Conservation (phyloP, 2,888 invertebrate species). For the Nysson spinosus region DNA sequence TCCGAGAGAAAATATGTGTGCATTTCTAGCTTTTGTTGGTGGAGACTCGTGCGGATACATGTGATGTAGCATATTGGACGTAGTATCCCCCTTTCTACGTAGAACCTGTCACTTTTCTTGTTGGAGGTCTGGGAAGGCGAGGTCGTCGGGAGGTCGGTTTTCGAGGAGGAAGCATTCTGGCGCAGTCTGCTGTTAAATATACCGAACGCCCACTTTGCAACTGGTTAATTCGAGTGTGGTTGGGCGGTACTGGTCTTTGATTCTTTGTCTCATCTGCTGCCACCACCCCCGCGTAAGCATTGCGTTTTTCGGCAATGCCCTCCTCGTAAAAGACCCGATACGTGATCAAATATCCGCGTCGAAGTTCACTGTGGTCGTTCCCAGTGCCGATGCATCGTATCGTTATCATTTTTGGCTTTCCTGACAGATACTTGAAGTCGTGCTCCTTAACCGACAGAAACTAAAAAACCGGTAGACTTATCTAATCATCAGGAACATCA, state of each 20-base stretch:
- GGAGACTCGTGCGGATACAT: too few species aligned
- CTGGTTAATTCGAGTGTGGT: constrained; percentile 42
- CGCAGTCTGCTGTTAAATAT: constrained; percentile 53
- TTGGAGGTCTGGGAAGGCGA: constrained; percentile 40
- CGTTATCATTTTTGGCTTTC: too few species aligned
- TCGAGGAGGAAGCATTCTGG: constrained; percentile 57
- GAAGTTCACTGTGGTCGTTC: too few species aligned
- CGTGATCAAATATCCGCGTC: constrained; percentile 14
- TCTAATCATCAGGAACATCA: too few species aligned
- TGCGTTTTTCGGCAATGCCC: constrained; percentile 21
- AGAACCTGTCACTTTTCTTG: background rate
- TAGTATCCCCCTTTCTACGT: too few species aligned
- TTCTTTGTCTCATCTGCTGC: constrained; percentile 19
- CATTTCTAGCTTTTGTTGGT: too few species aligned
- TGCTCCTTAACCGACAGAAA: too few species aligned
- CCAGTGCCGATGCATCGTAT: background rate
- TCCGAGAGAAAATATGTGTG: too few species aligned
- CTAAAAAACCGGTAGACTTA: too few species aligned
- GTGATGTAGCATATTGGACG: too few species aligned
- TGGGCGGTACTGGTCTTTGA: constrained; percentile 37
- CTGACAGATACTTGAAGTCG: too few species aligned
- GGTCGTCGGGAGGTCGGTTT: constrained; percentile 50
- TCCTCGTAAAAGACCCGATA: background rate
- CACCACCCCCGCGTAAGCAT: background rate
- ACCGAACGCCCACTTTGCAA: constrained; percentile 47